Evolutionary conservation across 2,113 vertebrate genomes (phyloP).

Genomic region (Eretmochelys imbricata): DNA sequence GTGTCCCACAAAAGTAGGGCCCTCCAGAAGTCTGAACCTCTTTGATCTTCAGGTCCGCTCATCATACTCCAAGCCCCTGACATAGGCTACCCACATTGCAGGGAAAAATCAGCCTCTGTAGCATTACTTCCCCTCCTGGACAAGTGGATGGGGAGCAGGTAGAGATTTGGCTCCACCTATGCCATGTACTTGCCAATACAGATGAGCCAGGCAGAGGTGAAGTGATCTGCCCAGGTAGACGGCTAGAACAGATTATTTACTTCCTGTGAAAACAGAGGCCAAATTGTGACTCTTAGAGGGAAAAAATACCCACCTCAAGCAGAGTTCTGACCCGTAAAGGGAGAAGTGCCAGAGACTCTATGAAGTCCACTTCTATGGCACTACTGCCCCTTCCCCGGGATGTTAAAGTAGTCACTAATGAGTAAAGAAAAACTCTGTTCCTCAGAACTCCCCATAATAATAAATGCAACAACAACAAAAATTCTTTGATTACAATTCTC

Average conservation of each 20-base stretch:
- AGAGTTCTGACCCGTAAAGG: not conserved
- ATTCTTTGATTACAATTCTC: not conserved
- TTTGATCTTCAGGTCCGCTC: not conserved
- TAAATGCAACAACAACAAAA: not conserved
- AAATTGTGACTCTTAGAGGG: not conserved
- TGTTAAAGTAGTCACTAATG: not conserved
- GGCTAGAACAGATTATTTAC: not conserved
- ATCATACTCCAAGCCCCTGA: not conserved
- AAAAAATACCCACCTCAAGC: not conserved
- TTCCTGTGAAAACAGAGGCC: fast-evolving
- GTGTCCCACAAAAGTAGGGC: fast-evolving
- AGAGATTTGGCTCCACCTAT: not conserved
- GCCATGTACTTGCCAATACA: not conserved
- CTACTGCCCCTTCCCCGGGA: too few relatives aligned
- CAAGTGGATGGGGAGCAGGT: too few relatives aligned
- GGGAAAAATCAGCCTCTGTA: not conserved
- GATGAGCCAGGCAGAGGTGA: not conserved
- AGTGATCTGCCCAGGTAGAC: not conserved
- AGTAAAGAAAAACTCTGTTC: not conserved
- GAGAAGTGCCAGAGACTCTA: not conserved
- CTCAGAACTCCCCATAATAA: not conserved
- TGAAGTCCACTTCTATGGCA: not conserved
- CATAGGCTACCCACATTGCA: fast-evolving
- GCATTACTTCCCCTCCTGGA: too few relatives aligned
- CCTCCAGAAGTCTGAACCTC: fast-evolving